Evolutionary conservation across 30 jellyfish, hydroid and myxozoan genomes (phyloP), one percentile per base, ranked within the genome.

Genomic region (Hydractinia symbiolongicarpus): DNA sequence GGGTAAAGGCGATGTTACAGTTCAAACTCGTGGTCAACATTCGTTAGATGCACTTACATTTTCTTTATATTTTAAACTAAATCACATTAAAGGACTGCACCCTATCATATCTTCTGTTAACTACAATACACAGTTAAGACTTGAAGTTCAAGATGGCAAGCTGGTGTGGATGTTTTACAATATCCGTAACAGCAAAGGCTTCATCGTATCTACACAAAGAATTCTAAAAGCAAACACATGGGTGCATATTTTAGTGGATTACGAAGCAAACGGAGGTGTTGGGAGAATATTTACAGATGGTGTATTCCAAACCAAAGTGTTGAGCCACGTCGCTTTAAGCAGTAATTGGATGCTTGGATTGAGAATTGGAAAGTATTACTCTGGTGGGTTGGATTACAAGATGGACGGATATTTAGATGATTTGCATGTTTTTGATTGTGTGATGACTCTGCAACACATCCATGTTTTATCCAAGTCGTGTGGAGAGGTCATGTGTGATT

Each of bases 151-250:
- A 10, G 89, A 77, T 30, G 91, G 91, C 9, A 75, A 66, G 30
- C 54, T 83, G 19, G 81, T 83, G 3, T 83, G 91, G 91, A 73
- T 83, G 91, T 69, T 83, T 78, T 83, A 83, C 69, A 83, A 62
- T 7, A 55, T 74, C 74, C 87, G 75, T 8, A 74, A 62, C 56
- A 53, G 83, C 19, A 90, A 62, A 57, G 91, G 91, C 14, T 83
- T 83, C 73, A 77, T 83, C 17, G 55, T 83, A 40, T 54, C 82
- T 7, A 73, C 91, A 8, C 40, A 61, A 49, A 16, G n/a, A 60
- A 54, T 79, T 8, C 20, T 83, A 15, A 58, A 83, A 49, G 53
- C 49, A 54, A 69, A 74, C 15, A 50, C 11, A 13, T 83, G 91
- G 91, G 17, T 19, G 17, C 91, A 83, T 77, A 54, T 83, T 50